Evolutionary conservation across 2,888 invertebrate species (phyloP).

Genomic region (Tiliacea citrago): DNA sequence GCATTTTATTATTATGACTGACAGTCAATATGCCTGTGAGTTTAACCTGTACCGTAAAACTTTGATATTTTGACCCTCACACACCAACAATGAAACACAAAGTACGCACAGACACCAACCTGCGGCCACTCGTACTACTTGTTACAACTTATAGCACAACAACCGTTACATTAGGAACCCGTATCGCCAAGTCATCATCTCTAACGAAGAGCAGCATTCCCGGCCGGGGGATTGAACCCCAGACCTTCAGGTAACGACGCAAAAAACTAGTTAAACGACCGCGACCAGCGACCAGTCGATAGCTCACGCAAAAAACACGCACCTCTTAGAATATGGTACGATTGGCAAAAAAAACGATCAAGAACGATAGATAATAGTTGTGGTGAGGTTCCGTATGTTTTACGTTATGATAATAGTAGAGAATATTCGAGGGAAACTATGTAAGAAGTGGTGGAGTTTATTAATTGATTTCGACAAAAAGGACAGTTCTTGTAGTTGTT

Average conservation of each 20-base stretch:
- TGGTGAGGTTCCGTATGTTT: conserved; percentile 43
- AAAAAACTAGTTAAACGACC: conserved; percentile 60
- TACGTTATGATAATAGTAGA: not conserved
- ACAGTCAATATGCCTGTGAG: not conserved
- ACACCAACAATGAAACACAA: not conserved
- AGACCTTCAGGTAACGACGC: conserved; percentile 50
- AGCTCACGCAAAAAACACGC: conserved; percentile 48
- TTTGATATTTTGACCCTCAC: conserved; percentile 5
- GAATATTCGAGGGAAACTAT: not conserved
- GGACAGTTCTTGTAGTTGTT: not conserved
- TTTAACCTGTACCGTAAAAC: not conserved
- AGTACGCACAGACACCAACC: not conserved
- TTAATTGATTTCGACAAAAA: not conserved
- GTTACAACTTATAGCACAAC: not conserved
- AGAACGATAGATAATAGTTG: not conserved
- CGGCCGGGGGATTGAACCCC: conserved; percentile 61
- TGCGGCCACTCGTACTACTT: not conserved
- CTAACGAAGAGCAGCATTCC: conserved; percentile 49
- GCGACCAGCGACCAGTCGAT: conserved; percentile 37
- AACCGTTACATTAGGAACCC: conserved; percentile 51
- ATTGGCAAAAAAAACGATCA: conserved; percentile 36
- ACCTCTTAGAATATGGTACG: conserved; percentile 36
- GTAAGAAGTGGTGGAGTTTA: not conserved
- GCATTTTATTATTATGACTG: not conserved
- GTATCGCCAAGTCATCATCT: conserved; percentile 54